Evolutionary conservation across 2,113 vertebrate species (phyloP), one percentile per base, ranked within the genome.

Genomic region (Gambusia holbrooki): DNA sequence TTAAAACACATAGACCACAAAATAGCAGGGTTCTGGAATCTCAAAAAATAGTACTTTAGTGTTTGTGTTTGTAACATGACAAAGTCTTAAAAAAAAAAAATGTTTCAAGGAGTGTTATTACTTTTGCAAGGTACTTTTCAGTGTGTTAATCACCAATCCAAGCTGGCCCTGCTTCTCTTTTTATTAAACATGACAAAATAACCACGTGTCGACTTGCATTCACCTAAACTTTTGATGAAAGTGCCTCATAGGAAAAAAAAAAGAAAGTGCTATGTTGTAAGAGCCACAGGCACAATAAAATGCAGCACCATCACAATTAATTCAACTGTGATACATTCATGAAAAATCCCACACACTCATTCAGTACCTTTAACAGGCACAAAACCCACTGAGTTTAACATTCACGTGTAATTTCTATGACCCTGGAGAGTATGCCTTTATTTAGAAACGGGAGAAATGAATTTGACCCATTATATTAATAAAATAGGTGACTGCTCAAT

Each of bases 321-420:
- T 89, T 87, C 88, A 88, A 87, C 86, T 86, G 86, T 85, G 82
- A 84, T 87, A 74, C 62, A 71, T 82, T 81, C 30, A 70, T 64
- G 66, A 88, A 61, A 71, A 82, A 90, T 90, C 85, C 87, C 84
- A 80, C 73, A 74, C 63, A 66, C 81, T 75, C 84, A 76, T 61
- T 69, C 17, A 54, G 79, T 85, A 88, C 92, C 81, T 91, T 92
- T 90, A 91, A 90, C 74, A 64, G 66, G 83, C 69, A 87, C 73
- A 58, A 42, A 89, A 87, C 72, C 70, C 61, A 86, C 69, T 27
- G 54, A 73, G 62, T 78, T 84, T 67, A 77, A 82, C 90, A 89
- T 90, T 85, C 77, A 73, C 68, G 63, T 74, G 4, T 81, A 40
- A 81, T 89, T 92, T 91, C 85, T 88, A 87, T 81, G 73, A 69